Evolutionary conservation across 2,888 invertebrate species (phyloP), one percentile per base, ranked within the genome.

Genomic region (Ophioninae sp.): DNA sequence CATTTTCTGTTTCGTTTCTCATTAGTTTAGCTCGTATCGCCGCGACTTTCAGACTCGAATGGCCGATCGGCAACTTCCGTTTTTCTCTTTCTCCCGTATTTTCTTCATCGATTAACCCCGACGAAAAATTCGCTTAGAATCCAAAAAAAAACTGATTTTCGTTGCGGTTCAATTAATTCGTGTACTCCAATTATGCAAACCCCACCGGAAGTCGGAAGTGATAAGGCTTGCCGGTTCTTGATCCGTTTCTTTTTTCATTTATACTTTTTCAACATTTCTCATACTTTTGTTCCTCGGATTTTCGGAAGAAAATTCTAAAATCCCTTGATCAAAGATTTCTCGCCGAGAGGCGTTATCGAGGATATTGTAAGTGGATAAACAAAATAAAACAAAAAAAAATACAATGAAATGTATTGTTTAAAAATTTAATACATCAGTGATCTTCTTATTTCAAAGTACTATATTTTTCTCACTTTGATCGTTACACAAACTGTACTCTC

Each of bases 1-100:
- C 80, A 75, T 44, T 64, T 77, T 20, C 51, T 20, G 30, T 30
- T n/a, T n/a, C n/a, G n/a, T n/a, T n/a, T n/a, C n/a, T 39, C 72
- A 23, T 10, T 58, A 23, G 22, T 23, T 51, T 73, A 41, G 77
- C 68, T 63, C 44, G 30, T 63, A 17, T 17, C n/a, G 39, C 22
- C 37, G 20, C 37, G 39, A 58, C 56, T 65, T 65, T 67, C 58
- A 8, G 39, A 23, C n/a, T 75, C 20, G 39, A 63, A 30, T 20
- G 9, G 13, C 22, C 41, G 74, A 67, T 23, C 22, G 6, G 65
- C n/a, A 6, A 56, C 37, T 76, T 65, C 56, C 22, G 6, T 67
- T 3, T n/a, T 5, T 41, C 64, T 64, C 22, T 17, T 8, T 10
- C 41, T 8, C 37, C 9, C 6, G 6, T n/a, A 9, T 51, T 64